These are phyloP conservation scores for Podarcis siculus DNA, from an alignment of 2,797 vertebrate genomes.

Conservation along the genomic window DNA sequence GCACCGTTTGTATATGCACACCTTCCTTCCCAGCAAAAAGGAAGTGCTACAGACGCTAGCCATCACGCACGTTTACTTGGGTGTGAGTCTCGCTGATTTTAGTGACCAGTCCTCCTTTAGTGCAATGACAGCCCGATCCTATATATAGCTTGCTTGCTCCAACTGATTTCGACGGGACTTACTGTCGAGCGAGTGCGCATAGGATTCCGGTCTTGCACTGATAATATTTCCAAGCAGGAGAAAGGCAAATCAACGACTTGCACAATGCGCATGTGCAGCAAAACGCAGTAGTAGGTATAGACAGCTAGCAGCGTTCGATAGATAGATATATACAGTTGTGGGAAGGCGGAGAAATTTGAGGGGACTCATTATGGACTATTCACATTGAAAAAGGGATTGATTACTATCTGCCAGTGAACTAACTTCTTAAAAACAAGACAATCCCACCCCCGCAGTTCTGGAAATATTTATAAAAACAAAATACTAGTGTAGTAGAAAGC, in stretches of 20 bases:
- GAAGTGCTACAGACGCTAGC: no score
- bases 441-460: background rate
- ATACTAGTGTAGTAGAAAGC: background rate
- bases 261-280: constrained; percentile 34
- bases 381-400: background rate
- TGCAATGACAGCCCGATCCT: background rate
- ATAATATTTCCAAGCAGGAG: constrained; percentile 27
- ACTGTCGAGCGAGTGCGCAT: no score
- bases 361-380: background rate
- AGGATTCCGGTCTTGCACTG: no score
- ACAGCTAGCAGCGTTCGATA: background rate
- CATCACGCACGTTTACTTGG: background rate
- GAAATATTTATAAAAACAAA: background rate
- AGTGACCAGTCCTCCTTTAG: background rate
- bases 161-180: background rate
- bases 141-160: background rate
- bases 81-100: background rate
- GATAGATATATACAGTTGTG: background rate
- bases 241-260: constrained; percentile 56
- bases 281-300: accelerated
- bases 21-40: no score
- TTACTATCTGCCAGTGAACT: background rate
- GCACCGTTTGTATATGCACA: background rate
- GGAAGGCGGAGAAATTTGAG: background rate
- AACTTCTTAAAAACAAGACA: background rate